Conservation (phyloP, 2,888 invertebrate species). For the Chrysotoxum bicinctum region DNA sequence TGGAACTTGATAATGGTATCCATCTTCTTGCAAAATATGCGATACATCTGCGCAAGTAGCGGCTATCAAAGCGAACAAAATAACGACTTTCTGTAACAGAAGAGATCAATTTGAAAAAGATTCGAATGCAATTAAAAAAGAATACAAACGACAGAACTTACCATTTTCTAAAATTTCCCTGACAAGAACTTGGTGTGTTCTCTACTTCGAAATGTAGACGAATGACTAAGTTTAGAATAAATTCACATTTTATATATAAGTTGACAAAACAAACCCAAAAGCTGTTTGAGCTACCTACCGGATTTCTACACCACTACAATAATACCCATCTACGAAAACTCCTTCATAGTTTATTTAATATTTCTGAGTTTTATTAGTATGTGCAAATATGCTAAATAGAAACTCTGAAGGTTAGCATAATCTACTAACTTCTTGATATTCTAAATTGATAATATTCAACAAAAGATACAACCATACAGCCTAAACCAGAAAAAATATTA, state of each 20-base stretch:
- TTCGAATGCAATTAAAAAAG: background rate
- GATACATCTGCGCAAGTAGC: constrained; percentile 45
- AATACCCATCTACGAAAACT: constrained; percentile 18
- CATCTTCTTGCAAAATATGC: constrained; percentile 55
- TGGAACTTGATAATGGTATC: constrained; percentile 52
- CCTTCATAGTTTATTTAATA: constrained; percentile 40
- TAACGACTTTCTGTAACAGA: constrained; percentile 41
- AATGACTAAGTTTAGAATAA: constrained; percentile 42
- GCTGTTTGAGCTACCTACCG: constrained; percentile 26
- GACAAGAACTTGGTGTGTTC: constrained; percentile 21
- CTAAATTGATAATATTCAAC: constrained; percentile 20
- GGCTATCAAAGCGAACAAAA: constrained; percentile 33
- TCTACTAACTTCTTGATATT: constrained; percentile 26
- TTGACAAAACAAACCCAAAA: constrained; percentile 28
- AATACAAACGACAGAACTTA: background rate
- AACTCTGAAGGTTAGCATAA: constrained; percentile 29
- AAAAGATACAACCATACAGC: background rate
- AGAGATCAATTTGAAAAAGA: background rate
- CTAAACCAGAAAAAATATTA: constrained; percentile 27
- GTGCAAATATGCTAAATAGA: constrained; percentile 45
- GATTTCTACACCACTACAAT: constrained; percentile 35
- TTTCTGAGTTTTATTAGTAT: constrained; percentile 18
- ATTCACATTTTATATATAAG: constrained; percentile 57
- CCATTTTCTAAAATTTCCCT: constrained; percentile 21
- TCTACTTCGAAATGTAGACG: constrained; percentile 32